Conservation (phyloP, 2,797 vertebrate species). For the Eleutherodactylus coqui region DNA sequence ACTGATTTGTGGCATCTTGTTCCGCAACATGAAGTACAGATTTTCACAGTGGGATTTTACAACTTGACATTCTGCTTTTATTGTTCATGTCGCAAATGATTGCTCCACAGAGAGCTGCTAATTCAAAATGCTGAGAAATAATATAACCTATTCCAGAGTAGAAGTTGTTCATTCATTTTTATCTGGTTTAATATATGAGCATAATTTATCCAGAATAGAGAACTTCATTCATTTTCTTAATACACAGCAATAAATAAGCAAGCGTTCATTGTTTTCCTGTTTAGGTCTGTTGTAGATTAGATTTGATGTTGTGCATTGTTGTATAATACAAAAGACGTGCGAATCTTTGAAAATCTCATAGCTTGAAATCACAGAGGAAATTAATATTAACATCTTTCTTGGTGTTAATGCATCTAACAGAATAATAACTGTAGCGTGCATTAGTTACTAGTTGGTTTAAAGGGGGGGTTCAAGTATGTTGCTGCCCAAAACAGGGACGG, state of each 20-base stretch:
- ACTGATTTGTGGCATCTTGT: conserved; percentile 14
- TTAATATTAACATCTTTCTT: neutral
- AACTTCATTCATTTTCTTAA: neutral
- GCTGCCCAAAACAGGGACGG: too few species aligned
- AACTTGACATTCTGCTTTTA: conserved; percentile 12
- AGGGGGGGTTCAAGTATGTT: neutral
- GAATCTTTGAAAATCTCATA: neutral
- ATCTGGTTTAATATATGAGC: neutral
- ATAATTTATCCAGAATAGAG: neutral
- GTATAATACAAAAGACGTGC: neutral
- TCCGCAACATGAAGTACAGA: conserved; percentile 7
- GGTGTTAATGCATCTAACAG: neutral
- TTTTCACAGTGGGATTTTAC: conserved; percentile 7
- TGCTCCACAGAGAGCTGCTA: neutral
- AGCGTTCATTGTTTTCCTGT: neutral
- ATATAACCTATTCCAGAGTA: neutral
- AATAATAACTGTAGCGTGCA: neutral
- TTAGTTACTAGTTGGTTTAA: neutral
- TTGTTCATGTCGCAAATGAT: neutral
- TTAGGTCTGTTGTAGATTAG: neutral
- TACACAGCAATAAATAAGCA: neutral
- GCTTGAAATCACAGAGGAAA: neutral
- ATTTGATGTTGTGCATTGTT: neutral
- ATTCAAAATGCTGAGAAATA: neutral
- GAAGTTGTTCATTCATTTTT: neutral